Evolutionary conservation across 1,140 invertebrate genomes (phyloP).

Genomic region (Eupeodes corollae): DNA sequence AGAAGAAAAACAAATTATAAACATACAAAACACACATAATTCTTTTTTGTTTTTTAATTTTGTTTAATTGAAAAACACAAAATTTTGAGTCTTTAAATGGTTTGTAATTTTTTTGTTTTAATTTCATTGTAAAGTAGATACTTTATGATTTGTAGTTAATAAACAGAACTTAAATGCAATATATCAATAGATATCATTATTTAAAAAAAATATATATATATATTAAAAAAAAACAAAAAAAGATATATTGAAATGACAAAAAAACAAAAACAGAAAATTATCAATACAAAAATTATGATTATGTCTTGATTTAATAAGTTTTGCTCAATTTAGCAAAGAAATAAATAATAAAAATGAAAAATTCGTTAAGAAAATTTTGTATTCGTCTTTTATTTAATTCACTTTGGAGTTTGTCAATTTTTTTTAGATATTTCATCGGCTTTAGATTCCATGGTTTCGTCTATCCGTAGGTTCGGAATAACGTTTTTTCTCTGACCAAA

Average conservation of each 20-base stretch:
- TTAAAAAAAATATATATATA: background rate
- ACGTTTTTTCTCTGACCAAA: too few relatives aligned
- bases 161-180: slow-evolving; percentile 2
- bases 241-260: background rate
- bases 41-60: too few relatives aligned
- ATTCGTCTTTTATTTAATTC: too few relatives aligned
- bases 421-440: too few relatives aligned
- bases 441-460: too few relatives aligned
- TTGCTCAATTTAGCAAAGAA: slow-evolving; percentile 34
- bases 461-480: too few relatives aligned
- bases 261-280: slow-evolving; percentile 1
- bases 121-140: background rate
- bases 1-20: too few relatives aligned
- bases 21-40: too few relatives aligned
- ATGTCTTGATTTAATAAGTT: background rate
- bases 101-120: slow-evolving; percentile 7
- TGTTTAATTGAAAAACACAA: background rate
- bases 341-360: slow-evolving; percentile 21
- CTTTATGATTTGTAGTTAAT: slow-evolving; percentile 4
- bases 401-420: too few relatives aligned
- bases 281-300: background rate
- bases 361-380: too few relatives aligned
- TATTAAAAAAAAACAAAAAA: background rate
- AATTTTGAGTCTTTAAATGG: slow-evolving; percentile 3
- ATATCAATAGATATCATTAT: background rate